These are phyloP conservation scores for Myioborus melanocephalus DNA, from an alignment of 2,797 vertebrate genomes.

Conservation along the genomic window DNA sequence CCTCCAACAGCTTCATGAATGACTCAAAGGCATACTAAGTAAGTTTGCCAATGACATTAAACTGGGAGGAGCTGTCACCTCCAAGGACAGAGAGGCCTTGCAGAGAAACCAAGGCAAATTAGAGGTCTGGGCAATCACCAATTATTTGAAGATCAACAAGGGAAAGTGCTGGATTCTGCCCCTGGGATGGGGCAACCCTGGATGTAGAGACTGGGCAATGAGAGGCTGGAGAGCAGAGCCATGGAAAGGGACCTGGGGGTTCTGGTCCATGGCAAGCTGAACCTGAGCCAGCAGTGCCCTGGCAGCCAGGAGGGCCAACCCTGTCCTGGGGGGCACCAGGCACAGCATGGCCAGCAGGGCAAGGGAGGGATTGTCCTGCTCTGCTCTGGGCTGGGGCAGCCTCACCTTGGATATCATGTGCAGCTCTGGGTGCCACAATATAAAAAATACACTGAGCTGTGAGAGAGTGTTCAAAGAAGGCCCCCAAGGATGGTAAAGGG, in stretches of 20 bases:
- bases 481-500: rapidly evolving
- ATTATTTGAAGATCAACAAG: too few species aligned
- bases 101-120: neutral
- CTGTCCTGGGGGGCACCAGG: neutral
- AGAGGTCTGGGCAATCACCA: neutral
- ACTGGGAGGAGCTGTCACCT: neutral
- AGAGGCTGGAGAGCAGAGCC: neutral
- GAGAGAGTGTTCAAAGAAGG: neutral
- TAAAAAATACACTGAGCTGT: neutral
- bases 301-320: neutral
- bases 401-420: neutral
- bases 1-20: neutral
- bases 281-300: neutral
- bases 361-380: neutral
- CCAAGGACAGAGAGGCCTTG: neutral
- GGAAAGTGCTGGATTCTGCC: neutral
- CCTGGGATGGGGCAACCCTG: neutral
- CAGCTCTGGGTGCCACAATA: neutral
- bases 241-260: rapidly evolving
- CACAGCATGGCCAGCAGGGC: rapidly evolving
- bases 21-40: neutral
- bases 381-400: rapidly evolving
- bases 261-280: neutral
- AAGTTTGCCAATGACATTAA: neutral
- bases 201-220: neutral